phyloP scores from a whole-genome alignment of 2,888 invertebrate genomes.

The Herminia tarsipennalis region DNA sequence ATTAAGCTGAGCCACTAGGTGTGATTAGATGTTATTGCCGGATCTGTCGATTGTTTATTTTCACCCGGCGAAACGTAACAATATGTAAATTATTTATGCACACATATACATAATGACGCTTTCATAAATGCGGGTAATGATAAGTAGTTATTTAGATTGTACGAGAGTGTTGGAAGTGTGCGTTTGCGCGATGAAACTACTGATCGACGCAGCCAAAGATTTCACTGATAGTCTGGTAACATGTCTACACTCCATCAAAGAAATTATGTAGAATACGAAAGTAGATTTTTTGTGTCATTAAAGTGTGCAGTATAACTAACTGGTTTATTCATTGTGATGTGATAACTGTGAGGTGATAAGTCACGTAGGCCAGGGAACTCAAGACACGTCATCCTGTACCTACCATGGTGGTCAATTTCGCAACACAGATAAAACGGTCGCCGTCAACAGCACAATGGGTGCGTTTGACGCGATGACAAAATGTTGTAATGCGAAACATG shows the following conservation, averaged over 20 bases:
- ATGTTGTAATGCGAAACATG: neutral
- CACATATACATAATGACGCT: constrained; percentile 52
- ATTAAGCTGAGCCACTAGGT: constrained; percentile 51
- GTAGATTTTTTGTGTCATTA: neutral
- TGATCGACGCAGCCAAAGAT: constrained; percentile 25
- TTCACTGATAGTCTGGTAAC: constrained; percentile 19
- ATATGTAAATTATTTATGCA: constrained; percentile 57
- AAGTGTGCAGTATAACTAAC: too few relatives aligned
- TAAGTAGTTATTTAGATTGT: constrained; percentile 40
- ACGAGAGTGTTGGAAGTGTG: constrained; percentile 9
- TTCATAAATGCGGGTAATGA: constrained; percentile 47
- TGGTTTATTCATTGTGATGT: constrained; percentile 9
- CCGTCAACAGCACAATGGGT: constrained; percentile 1
- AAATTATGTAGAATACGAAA: neutral
- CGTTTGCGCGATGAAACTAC: constrained; percentile 17
- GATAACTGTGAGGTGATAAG: constrained; percentile 55
- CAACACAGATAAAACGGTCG: constrained; percentile 11
- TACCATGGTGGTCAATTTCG: constrained; percentile 21
- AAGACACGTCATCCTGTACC: constrained; percentile 15
- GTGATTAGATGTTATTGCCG: constrained; percentile 52
- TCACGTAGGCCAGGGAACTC: constrained; percentile 40
- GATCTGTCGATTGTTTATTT: constrained; percentile 66
- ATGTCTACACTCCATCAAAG: neutral
- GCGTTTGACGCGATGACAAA: constrained; percentile 2
- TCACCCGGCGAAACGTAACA: constrained; percentile 58